Evolutionary conservation across 2,888 invertebrate genomes (phyloP), one percentile per base, ranked within the genome.

Genomic region (Polyommatus iphigenia): DNA sequence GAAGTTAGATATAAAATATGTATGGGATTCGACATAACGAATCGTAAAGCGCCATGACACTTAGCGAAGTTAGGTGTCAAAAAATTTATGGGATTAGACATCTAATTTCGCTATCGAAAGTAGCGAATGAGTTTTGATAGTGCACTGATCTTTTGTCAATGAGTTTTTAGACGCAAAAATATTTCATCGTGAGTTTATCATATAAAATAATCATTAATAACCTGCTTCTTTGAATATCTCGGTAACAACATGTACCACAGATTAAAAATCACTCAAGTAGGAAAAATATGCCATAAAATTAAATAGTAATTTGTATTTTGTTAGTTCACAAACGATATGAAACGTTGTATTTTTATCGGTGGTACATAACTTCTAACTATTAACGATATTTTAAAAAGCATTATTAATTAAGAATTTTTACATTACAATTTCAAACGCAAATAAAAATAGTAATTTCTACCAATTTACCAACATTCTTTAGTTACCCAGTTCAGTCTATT

Each of bases 161-260:
- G 8, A 3, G n/a, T 59, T n/a, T n/a, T 59, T 20, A 59, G 2
- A n/a, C 8, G n/a, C 5, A 18, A 59, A 7, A 59, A 59, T 59
- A 59, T 59, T 59, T n/a, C 7, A 59, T n/a, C 8, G n/a, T 62
- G 24, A 62, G 62, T 62, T 24, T 59, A 8, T 59, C 8, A 13
- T 24, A 13, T 3, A 24, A 24, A 10, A 20, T 24, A 62, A 62
- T 3, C 20, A 62, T 10, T 59, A n/a, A n/a, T 18, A n/a, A 2
- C n/a, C n/a, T n/a, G 59, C n/a, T 59, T 20, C 59, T 24, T 62
- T 4, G 10, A 62, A 13, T 24, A 24, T 62, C 62, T 62, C 62
- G 20, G 4, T 20, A 20, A 62, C 20, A 62, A 62, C 24, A 50
- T 73, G 73, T 73, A 73, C 73, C 73, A 50, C 73, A 73, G 73